These are phyloP conservation scores for Cherax destructor DNA, from an alignment of 1,140 invertebrate genomes.

Conservation along the genomic window DNA sequence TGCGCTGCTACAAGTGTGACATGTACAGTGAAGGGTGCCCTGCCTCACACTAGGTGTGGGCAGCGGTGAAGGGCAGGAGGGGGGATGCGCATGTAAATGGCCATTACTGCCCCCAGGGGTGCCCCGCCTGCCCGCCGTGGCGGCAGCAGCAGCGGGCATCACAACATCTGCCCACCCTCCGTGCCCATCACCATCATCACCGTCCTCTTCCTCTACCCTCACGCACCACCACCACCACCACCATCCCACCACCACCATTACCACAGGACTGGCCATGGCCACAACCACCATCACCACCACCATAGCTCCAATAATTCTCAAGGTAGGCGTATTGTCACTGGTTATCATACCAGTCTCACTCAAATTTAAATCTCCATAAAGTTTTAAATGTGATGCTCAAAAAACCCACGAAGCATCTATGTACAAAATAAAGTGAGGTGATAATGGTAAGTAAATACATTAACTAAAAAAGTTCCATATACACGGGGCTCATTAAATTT, in stretches of 20 bases:
- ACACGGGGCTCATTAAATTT: too few relatives aligned
- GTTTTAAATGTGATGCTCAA: too few relatives aligned
- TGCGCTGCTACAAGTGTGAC: conserved; percentile 26
- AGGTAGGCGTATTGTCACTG: background rate
- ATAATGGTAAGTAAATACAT: too few relatives aligned
- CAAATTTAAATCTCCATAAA: background rate
- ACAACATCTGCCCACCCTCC: background rate
- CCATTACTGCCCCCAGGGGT: conserved; percentile 49
- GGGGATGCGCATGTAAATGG: conserved; percentile 57
- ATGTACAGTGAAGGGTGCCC: conserved; percentile 27
- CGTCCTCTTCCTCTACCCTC: background rate
- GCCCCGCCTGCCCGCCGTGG: background rate
- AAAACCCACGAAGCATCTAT: too few relatives aligned
- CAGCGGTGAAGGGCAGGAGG: conserved; percentile 5
- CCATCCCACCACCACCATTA: conserved; percentile 40
- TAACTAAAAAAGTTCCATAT: too few relatives aligned
- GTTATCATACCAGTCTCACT: background rate
- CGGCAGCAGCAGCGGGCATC: background rate
- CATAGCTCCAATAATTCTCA: background rate
- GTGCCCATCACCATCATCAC: conserved; percentile 6
- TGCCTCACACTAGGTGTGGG: conserved; percentile 1
- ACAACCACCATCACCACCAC: conserved; percentile 50
- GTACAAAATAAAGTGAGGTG: too few relatives aligned
- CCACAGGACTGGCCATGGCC: conserved; percentile 48
- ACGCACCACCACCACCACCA: conserved; percentile 18